These are phyloP conservation scores for Cebidichthys violaceus DNA, from an alignment of 2,113 vertebrate genomes.

Conservation along the genomic window DNA sequence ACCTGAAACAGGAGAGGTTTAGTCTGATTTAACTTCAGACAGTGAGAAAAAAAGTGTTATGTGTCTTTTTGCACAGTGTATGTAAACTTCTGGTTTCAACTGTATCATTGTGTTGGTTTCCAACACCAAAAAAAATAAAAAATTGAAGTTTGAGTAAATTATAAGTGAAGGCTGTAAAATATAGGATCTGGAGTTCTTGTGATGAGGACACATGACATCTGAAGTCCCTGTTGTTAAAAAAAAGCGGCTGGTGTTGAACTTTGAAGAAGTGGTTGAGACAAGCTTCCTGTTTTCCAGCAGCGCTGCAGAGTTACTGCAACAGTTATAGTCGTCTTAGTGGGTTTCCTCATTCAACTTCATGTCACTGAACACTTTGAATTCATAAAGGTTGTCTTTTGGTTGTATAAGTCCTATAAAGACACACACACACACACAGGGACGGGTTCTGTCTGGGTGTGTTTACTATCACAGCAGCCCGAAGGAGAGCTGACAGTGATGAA, in stretches of 20 bases:
- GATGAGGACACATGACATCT: not conserved
- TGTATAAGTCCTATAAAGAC: not conserved
- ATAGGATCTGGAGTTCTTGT: not conserved
- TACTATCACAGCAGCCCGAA: too few relatives aligned
- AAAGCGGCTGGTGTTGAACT: constrained; percentile 21
- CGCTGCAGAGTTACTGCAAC: not conserved
- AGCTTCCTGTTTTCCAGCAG: constrained; percentile 40
- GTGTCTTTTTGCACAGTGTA: too few relatives aligned
- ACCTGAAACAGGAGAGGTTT: too few relatives aligned
- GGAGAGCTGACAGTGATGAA: constrained; percentile 37
- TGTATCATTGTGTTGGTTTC: not conserved
- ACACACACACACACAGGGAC: not conserved
- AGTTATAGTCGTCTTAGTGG: not conserved
- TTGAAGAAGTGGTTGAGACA: constrained; percentile 43
- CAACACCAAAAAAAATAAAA: not conserved
- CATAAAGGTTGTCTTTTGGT: not conserved
- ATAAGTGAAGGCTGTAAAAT: not conserved
- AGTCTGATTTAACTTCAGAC: too few relatives aligned
- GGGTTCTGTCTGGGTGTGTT: not conserved
- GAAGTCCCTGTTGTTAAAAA: not conserved
- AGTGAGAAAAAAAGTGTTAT: too few relatives aligned
- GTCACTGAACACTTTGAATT: not conserved
- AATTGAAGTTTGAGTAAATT: too few relatives aligned
- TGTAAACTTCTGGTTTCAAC: too few relatives aligned
- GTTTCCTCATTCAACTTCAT: constrained; percentile 14